phyloP scores from a whole-genome alignment of 1,140 invertebrate species.

The Maconellicoccus hirsutus region DNA sequence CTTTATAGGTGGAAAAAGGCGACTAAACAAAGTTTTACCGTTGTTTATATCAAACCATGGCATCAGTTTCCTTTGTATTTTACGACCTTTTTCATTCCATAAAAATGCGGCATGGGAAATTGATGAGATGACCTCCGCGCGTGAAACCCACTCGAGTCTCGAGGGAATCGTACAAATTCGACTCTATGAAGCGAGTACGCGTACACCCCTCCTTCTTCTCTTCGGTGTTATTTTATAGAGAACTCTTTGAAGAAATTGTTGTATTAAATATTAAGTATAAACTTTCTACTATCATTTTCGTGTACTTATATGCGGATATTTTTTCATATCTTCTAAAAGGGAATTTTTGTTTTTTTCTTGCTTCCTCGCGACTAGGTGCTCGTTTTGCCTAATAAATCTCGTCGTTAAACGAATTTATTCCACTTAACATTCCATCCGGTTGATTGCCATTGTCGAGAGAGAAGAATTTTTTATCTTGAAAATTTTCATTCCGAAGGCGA shows the following conservation, averaged over 20 bases:
- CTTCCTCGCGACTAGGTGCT: background rate
- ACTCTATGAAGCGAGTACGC: background rate
- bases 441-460: background rate
- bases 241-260: constrained; percentile 9
- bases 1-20: background rate
- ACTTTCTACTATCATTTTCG: background rate
- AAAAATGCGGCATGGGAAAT: constrained; percentile 7
- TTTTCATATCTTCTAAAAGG: background rate
- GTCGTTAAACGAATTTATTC: background rate
- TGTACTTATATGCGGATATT: background rate
- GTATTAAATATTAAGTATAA: constrained; percentile 6
- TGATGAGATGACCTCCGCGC: constrained; percentile 1
- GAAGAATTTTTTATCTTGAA: background rate
- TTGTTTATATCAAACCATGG: constrained; percentile 1
- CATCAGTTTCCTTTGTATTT: constrained; percentile 2
- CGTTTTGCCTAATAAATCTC: constrained; percentile 9
- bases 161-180: background rate
- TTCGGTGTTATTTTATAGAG: background rate
- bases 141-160: background rate
- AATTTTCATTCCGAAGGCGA: no score
- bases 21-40: background rate
- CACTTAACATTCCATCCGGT: background rate
- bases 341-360: background rate
- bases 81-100: constrained; percentile 8
- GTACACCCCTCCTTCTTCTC: background rate